Conservation (phyloP, 2,113 vertebrate species). For the Pontoporia blainvillei region DNA sequence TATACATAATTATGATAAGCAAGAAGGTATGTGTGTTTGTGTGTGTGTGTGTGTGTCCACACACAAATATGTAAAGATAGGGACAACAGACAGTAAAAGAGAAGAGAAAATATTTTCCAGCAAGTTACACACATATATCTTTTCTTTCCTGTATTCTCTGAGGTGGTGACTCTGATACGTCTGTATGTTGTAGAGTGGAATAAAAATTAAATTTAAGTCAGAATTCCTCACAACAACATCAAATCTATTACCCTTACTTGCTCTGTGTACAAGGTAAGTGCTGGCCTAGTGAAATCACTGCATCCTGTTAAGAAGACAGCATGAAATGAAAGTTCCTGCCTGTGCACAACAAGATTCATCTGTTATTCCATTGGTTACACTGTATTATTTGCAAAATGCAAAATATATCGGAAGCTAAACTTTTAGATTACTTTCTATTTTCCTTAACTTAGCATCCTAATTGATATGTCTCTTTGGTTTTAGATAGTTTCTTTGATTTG, state of each 20-base stretch:
- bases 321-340: conserved; percentile 62
- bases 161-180: not conserved
- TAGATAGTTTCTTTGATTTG: not conserved
- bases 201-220: not conserved
- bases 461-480: not conserved
- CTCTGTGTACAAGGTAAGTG: not conserved
- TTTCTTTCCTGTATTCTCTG: not conserved
- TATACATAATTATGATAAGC: not conserved
- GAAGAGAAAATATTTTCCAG: not conserved
- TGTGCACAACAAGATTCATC: conserved; percentile 1
- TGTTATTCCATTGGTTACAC: conserved; percentile 23
- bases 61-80: not conserved
- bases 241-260: conserved; percentile 32
- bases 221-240: not conserved
- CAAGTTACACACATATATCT: not conserved
- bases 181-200: not conserved
- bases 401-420: not conserved
- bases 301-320: conserved; percentile 57
- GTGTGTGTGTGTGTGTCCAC: too few relatives aligned
- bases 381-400: not conserved
- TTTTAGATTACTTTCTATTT: not conserved
- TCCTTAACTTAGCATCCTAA: not conserved
- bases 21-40: not conserved
- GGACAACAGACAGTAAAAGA: not conserved
- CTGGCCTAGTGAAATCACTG: conserved; percentile 47